Conservation (phyloP, 23 tunicate species). For the Clavelina lepadiformis region DNA sequence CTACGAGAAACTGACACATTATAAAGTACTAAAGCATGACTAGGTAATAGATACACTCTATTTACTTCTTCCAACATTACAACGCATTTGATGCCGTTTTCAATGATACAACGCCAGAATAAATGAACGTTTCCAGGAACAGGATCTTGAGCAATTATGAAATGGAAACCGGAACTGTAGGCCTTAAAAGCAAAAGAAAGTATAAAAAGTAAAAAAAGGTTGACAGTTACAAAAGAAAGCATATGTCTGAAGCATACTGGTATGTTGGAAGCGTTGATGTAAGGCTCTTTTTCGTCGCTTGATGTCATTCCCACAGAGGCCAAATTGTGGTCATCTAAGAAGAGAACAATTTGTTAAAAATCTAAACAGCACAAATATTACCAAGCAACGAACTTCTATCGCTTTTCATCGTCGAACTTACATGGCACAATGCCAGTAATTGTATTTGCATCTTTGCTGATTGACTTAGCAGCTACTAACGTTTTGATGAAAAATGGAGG, state of each 20-base stretch:
- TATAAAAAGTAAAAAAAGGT: too few species aligned
- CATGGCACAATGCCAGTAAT: slow-evolving; percentile 5
- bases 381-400: too few species aligned
- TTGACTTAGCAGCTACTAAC: slow-evolving; percentile 1
- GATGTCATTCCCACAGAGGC: slow-evolving; percentile 14
- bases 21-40: too few species aligned
- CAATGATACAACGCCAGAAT: slow-evolving; percentile 27
- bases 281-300: slow-evolving; percentile 6
- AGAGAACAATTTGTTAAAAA: too few species aligned
- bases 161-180: slow-evolving; percentile 1
- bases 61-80: slow-evolving; percentile 31
- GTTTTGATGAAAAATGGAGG: slow-evolving; percentile 1
- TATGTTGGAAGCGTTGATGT: slow-evolving; percentile 26
- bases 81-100: slow-evolving; percentile 20
- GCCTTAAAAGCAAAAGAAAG: slow-evolving; percentile 12
- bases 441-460: background rate
- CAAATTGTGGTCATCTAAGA: slow-evolving; percentile 9
- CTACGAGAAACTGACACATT: too few species aligned
- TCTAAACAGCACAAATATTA: too few species aligned
- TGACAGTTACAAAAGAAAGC: too few species aligned
- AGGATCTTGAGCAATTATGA: slow-evolving; percentile 25
- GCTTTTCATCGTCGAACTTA: slow-evolving; percentile 6
- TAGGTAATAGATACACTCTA: too few species aligned
- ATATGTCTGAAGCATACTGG: too few species aligned
- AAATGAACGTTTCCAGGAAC: slow-evolving; percentile 4